These are phyloP conservation scores for Sander vitreus DNA, from an alignment of 2,113 vertebrate genomes.

Conservation along the genomic window DNA sequence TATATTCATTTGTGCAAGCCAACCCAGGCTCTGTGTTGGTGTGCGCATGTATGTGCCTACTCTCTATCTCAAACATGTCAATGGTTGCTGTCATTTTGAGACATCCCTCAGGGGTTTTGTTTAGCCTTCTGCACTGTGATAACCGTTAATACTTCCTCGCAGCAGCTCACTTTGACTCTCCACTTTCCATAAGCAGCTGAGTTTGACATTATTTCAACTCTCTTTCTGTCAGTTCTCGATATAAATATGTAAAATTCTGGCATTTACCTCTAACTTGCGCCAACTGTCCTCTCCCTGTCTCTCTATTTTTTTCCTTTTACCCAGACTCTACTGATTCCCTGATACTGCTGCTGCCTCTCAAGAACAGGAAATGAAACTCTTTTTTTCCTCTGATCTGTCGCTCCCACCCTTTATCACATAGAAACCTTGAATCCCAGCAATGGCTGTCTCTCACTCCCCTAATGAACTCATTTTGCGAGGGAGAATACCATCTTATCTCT, in stretches of 20 bases:
- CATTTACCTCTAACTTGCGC: slow-evolving; percentile 72
- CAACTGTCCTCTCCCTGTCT: slow-evolving; percentile 42
- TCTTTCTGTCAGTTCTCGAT: slow-evolving; percentile 35
- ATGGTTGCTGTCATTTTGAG: slow-evolving; percentile 7
- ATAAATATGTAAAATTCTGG: slow-evolving; percentile 59
- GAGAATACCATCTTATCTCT: slow-evolving; percentile 80
- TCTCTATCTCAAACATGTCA: slow-evolving; percentile 5
- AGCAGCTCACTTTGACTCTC: slow-evolving; percentile 29
- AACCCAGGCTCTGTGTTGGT: not conserved
- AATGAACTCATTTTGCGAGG: slow-evolving; percentile 80
- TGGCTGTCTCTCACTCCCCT: slow-evolving; percentile 64
- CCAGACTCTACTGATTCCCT: slow-evolving; percentile 61
- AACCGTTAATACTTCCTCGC: not conserved
- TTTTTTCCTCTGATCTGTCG: slow-evolving; percentile 57
- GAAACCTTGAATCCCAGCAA: slow-evolving; percentile 56
- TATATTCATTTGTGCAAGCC: slow-evolving; percentile 36
- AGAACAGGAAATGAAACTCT: slow-evolving; percentile 81
- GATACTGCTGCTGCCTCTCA: slow-evolving; percentile 74
- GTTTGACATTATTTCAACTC: slow-evolving; percentile 72
- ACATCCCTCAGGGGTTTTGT: slow-evolving; percentile 16
- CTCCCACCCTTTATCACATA: slow-evolving; percentile 74
- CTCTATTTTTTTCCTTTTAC: slow-evolving; percentile 38
- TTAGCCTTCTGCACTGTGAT: slow-evolving; percentile 19
- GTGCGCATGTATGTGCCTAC: not conserved
- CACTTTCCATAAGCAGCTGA: slow-evolving; percentile 41